Evolutionary conservation across 2,797 vertebrate species (phyloP).

Genomic region (Dryobates pubescens): DNA sequence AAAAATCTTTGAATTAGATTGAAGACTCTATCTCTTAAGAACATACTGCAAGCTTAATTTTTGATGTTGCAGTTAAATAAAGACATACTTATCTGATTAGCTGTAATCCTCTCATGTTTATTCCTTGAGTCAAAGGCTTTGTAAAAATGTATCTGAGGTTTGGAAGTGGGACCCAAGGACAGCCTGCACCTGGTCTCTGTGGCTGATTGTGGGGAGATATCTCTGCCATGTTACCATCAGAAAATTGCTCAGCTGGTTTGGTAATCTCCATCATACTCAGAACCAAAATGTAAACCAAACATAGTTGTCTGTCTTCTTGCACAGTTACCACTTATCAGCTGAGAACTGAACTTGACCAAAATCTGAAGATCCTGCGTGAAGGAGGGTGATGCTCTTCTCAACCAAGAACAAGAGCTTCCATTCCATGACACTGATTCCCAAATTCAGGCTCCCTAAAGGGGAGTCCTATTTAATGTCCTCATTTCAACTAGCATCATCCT

Average conservation of each 20-base stretch:
- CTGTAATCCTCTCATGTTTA: conserved; percentile 62
- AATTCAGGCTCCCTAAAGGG: neutral
- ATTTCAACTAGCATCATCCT: neutral
- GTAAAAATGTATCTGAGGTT: conserved; percentile 41
- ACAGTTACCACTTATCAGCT: neutral
- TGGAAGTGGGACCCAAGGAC: conserved; percentile 22
- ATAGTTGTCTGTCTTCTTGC: neutral
- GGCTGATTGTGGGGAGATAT: neutral
- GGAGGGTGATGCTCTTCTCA: neutral
- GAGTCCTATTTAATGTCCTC: neutral
- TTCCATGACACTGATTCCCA: neutral
- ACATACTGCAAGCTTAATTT: conserved; percentile 50
- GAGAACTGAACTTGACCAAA: neutral
- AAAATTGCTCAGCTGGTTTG: neutral
- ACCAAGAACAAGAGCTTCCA: neutral
- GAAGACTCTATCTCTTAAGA: conserved; percentile 64
- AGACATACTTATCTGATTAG: conserved; percentile 50
- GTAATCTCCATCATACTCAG: neutral
- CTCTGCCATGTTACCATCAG: accelerated
- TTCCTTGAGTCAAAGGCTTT: conserved; percentile 32
- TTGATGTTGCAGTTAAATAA: conserved; percentile 58
- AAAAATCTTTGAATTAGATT: conserved; percentile 32
- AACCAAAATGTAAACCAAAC: neutral
- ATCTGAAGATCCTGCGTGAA: accelerated
- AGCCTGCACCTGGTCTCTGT: neutral